Evolutionary conservation across 2,888 invertebrate genomes (phyloP), one percentile per base, ranked within the genome.

Genomic region (Chaetogeoica ovagalla): DNA sequence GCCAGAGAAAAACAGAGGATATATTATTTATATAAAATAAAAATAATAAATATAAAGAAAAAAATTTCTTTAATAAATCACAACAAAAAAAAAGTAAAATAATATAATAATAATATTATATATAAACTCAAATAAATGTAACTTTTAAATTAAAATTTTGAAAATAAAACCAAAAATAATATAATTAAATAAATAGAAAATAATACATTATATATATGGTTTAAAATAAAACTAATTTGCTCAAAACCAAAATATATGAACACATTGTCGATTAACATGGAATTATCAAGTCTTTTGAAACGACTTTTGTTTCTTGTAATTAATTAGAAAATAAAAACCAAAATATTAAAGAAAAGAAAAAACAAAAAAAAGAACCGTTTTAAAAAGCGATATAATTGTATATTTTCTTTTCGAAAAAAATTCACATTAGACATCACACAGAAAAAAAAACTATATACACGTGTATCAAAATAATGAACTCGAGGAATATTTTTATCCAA

Each of bases 351-450:
- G 8, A 19, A 30, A 11, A 60, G 4, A 37, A 63, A 19, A 30
- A 11, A 60, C 0, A 37, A 63, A 17, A 65, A 66, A 70, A 79
- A 71, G 62, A 71, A 55, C 62, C 17, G 52, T 63, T 55, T 30
- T 79, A 79, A 79, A 79, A 79, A 79, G 79, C 79, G 70, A 79
- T 71, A 79, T 79, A 79, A 79, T 79, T 79, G 63, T 79, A 79
- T 79, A 79, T 79, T 79, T 79, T 79, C 79, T 79, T 79, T 79
- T 71, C 52, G 79, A 79, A 79, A 79, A 30, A 79, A 79, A 71
- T 79, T 79, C 79, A 79, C 79, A 79, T 79, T 79, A 79, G 79
- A 79, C 70, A 71, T 79, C 79, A 79, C 79, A 79, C 79, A 79
- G 70, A 79, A 79, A 79, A 77, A 73, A 77, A 77, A 68, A 60